Evolutionary conservation across 2,888 invertebrate genomes (phyloP).

Genomic region (Thumatha senex): DNA sequence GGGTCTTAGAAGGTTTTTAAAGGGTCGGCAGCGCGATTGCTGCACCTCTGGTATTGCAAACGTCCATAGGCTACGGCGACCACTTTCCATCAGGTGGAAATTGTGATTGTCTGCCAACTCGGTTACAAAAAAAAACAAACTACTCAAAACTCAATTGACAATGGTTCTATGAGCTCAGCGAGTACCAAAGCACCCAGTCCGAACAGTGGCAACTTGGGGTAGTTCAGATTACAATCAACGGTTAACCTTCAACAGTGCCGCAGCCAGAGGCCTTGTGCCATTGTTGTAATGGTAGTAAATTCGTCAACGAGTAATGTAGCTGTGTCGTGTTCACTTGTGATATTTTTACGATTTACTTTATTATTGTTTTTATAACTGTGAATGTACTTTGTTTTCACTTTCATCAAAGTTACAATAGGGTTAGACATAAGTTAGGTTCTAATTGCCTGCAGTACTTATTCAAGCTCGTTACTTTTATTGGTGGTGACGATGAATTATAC

Average conservation of each 20-base stretch:
- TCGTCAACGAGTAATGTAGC: conserved; percentile 23
- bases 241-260: conserved; percentile 7
- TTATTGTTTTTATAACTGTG: conserved; percentile 5
- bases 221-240: conserved; percentile 9
- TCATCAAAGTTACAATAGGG: conserved; percentile 1
- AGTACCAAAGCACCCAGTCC: background rate
- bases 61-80: no score
- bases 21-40: no score
- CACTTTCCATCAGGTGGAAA: no score
- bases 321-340: conserved; percentile 23
- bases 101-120: no score
- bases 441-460: background rate
- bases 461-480: no score
- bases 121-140: no score
- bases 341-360: conserved; percentile 16
- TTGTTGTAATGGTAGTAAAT: conserved; percentile 30
- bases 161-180: background rate
- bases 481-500: no score
- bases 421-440: background rate
- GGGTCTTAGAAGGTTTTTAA: no score
- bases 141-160: background rate
- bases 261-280: conserved; percentile 15
- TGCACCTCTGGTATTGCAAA: no score
- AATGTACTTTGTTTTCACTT: conserved; percentile 4
- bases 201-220: background rate